Percentiles rank a stretch among this genome's conserved stretches.
phyloP scores from a whole-genome alignment of 2,113 vertebrate species.

The Sterrhoptilus dennistouni region DNA sequence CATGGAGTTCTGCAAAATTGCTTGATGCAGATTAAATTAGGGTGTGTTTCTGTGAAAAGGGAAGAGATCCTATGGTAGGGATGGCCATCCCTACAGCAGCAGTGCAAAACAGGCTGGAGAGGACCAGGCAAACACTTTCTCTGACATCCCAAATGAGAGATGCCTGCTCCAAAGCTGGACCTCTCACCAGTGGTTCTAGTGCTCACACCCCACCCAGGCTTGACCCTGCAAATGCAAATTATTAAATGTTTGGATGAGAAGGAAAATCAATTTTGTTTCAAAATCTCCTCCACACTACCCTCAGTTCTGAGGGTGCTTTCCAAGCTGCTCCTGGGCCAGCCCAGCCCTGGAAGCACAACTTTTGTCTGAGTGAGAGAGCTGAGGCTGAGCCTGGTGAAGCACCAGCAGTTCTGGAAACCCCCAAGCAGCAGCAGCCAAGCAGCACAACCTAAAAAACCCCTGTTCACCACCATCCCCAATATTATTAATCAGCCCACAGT shows the following conservation, averaged over 20 bases:
- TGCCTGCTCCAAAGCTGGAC: rapidly evolving
- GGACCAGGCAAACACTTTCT: background rate
- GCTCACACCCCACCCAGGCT: background rate
- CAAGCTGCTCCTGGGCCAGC: background rate
- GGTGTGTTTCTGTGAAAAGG: background rate
- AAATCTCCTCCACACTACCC: background rate
- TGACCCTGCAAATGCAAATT: background rate
- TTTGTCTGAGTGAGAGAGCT: background rate
- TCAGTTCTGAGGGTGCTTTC: background rate
- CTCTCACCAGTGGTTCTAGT: rapidly evolving
- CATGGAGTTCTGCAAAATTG: background rate
- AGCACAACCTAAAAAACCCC: background rate
- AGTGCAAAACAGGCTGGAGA: background rate
- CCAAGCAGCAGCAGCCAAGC: background rate
- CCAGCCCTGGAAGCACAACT: background rate
- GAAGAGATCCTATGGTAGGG: background rate
- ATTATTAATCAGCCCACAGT: slow-evolving; percentile 24
- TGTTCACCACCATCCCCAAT: background rate
- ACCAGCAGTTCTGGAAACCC: slow-evolving; percentile 10
- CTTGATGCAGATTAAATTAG: background rate
- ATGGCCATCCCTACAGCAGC: rapidly evolving
- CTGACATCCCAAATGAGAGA: rapidly evolving
- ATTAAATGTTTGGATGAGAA: background rate
- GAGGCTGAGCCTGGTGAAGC: background rate
- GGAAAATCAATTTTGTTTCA: background rate